Evolutionary conservation across 92 coral and sea anemone genomes (phyloP), one percentile per base, ranked within the genome.

Genomic region (Paragorgia papillata): DNA sequence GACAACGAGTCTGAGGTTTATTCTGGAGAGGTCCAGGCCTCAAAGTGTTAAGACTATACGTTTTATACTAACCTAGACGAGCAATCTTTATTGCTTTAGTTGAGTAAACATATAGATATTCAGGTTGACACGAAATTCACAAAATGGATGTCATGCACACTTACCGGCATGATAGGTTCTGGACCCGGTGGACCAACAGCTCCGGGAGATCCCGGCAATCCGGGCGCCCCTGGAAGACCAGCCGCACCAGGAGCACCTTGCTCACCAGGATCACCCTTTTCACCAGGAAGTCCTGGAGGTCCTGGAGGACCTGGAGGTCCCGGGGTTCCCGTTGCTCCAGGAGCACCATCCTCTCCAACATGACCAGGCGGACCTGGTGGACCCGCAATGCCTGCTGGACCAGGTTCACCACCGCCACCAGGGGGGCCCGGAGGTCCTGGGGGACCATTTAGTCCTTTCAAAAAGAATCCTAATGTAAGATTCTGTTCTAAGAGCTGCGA

Each of bases 221-320:
- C 99, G 39, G 99, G 99, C 14, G 99, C 99, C 49, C 99, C 99
- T 29, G 99, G 99, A 19, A 95, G 91, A 79, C 99, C 99, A 3
- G 99, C 97, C 54, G 97, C 90, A 84, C 99, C 99, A 84, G 99
- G 95, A 28, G 99, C 92, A 80, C 99, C 99, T 75, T 89, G 92
- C 60, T 90, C 95, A 24, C 99, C 99, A 71, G 92, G 89, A 37
- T 95, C 99, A 74, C 99, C 99, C 80, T 89, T 95, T 62, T 95
- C 99, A 70, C 99, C 99, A 28, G 99, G 99, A 71, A 95, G 85
- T 82, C 99, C 99, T 68, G 99, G 99, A 83, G 99, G 96, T 79
- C 99, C 99, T 9, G 99, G 89, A 54, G 97, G 90, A 20, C 99
- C 99, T 31, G 99, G 97, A 13, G 99, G 99, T 29, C 99, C 99